A percentile compares a stretch with the other conserved stretches of the same genome.
Evolutionary conservation across 2,888 invertebrate genomes (phyloP).

Genomic region (Sphecodes monilicornis): DNA sequence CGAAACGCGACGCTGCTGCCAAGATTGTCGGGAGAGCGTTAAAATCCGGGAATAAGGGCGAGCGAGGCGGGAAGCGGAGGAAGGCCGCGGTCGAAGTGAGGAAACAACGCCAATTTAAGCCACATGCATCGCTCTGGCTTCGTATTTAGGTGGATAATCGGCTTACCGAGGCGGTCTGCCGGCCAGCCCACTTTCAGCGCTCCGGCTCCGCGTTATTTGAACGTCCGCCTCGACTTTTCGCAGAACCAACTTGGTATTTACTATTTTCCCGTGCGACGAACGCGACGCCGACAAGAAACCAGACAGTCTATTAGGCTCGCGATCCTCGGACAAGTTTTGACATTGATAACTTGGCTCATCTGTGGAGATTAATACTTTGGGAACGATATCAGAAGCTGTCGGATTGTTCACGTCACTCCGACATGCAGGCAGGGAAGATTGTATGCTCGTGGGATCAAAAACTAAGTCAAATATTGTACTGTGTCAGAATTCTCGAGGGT

Average conservation of each 20-base stretch:
- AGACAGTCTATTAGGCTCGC: not conserved
- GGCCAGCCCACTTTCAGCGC: conserved; percentile 71
- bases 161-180: conserved; percentile 80
- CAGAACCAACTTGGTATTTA: not conserved
- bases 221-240: conserved; percentile 3
- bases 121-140: conserved; percentile 83
- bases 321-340: conserved; percentile 9
- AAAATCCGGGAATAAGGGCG: conserved; percentile 45
- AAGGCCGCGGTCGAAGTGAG: conserved; percentile 42
- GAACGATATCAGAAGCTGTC: not conserved
- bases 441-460: not conserved
- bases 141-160: conserved; percentile 84
- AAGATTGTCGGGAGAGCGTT: conserved; percentile 6
- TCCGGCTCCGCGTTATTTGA: conserved; percentile 35
- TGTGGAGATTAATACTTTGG: not conserved
- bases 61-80: conserved; percentile 30
- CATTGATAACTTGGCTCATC: not conserved
- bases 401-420: not conserved
- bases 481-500: too few species aligned
- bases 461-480: not conserved
- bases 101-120: conserved; percentile 81
- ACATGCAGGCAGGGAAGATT: not conserved
- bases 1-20: not conserved
- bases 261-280: not conserved
- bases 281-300: not conserved